Evolutionary conservation across 2,797 vertebrate genomes (phyloP), one percentile per base, ranked within the genome.

Genomic region (Arnoldichthys spilopterus): DNA sequence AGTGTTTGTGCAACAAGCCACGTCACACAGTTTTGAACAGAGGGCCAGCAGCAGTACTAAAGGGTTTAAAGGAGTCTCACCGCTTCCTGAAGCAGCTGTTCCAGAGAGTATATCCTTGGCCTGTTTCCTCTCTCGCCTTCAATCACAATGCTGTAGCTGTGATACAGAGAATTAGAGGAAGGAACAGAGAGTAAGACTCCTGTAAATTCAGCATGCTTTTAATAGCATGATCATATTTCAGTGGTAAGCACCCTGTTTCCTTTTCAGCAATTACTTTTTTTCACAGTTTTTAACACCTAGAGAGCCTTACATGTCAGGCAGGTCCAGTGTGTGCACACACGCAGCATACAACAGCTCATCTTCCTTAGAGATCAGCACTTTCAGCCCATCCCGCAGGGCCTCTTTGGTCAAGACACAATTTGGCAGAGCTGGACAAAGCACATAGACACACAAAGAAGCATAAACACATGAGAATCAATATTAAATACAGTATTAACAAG

Each of bases 51-150:
- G 63, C 53, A 6, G 28, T 62, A 47, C 43, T n/a, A 22, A 61
- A 72, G 26, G 9, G 66, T 69, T 84, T 64, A 70, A 71, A 77
- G 51, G 54, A 30, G 40, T 32, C 97, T 96, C 88, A 98, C 98
- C 66, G 96, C 97, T 90, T 98, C 98, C 91, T 97, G 96, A 68
- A 99, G 93, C 49, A 99, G 94, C 86, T 99, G 98, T 86, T 98
- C 98, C 91, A 97, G 90, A 0, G 97, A 98, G 90, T 98, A 99
- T 89, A 98, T 95, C 56, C 96, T 92, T 67, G 95, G 97, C 9
- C 97, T 93, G 90, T 98, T 98, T 54, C 96, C 96, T 71, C 98
- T 91, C 87, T 98, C 97, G 0, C 98, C 97, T 82, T 99, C 97
- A 0, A 99, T 96, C 82, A 98, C 92, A 70, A 99, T 95, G 86